Evolutionary conservation across 2,888 invertebrate species (phyloP).

Genomic region (Luperina nickerlii): DNA sequence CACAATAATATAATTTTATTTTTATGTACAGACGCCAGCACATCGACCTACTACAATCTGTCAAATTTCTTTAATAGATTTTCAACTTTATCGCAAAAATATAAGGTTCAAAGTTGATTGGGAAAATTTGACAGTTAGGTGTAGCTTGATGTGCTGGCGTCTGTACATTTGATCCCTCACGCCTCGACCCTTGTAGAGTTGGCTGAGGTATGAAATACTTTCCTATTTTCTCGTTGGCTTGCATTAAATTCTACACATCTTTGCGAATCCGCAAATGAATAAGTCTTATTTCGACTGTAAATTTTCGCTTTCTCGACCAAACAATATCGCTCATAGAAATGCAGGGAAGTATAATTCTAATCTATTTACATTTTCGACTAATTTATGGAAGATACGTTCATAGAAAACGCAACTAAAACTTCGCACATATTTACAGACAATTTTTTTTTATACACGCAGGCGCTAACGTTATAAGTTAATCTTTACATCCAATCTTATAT

Average conservation of each 20-base stretch:
- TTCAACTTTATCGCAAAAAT: too few species aligned
- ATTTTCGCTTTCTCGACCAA: constrained; percentile 50
- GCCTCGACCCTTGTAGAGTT: neutral
- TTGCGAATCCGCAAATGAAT: neutral
- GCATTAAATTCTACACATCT: constrained; percentile 25
- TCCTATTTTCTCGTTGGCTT: constrained; percentile 13
- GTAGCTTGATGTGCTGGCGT: too few species aligned
- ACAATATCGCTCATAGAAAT: constrained; percentile 49
- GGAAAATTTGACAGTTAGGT: too few species aligned
- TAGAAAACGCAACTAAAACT: constrained; percentile 46
- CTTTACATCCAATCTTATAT: constrained; percentile 58
- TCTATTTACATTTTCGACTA: constrained; percentile 62
- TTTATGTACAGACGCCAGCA: constrained; percentile 6
- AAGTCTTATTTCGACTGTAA: constrained; percentile 27
- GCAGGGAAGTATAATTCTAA: constrained; percentile 50
- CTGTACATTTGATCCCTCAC: constrained; percentile 40
- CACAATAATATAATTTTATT: constrained; percentile 31
- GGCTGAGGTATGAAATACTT: neutral
- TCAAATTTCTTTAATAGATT: too few species aligned
- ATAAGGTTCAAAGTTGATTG: too few species aligned
- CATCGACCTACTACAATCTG: too few species aligned
- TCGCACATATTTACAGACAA: constrained; percentile 61
- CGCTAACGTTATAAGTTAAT: constrained; percentile 44
- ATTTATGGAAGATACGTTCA: constrained; percentile 63
- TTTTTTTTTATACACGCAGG: constrained; percentile 49